Conservation (phyloP, 92 coral and sea anemone genomes). For the Porites rus region DNA sequence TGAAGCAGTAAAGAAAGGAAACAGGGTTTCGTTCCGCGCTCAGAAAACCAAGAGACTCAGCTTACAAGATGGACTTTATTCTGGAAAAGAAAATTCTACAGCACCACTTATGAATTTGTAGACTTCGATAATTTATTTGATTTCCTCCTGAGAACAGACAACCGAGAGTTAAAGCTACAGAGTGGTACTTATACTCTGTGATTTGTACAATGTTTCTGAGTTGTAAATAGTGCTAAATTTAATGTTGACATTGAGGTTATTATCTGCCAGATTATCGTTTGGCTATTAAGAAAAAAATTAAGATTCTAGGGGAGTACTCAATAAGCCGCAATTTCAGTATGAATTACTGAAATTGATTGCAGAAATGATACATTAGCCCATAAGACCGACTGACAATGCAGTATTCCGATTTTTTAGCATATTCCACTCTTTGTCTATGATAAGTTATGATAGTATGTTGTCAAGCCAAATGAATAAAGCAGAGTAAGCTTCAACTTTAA, state of each 20-base stretch:
- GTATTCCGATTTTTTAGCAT: too few species aligned
- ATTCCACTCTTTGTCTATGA: too few species aligned
- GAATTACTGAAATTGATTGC: too few species aligned
- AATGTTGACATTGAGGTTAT: neutral
- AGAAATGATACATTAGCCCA: too few species aligned
- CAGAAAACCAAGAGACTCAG: slow-evolving; percentile 36
- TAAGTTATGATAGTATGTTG: too few species aligned
- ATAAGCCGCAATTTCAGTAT: too few species aligned
- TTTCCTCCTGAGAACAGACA: neutral
- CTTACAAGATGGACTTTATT: slow-evolving; percentile 68
- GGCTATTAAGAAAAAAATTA: neutral
- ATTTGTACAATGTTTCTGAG: too few species aligned
- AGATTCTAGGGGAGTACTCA: neutral
- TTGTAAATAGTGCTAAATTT: too few species aligned
- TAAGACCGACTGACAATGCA: too few species aligned
- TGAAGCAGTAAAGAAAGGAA: slow-evolving; percentile 64
- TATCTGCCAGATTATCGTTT: neutral
- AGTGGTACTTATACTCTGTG: neutral
- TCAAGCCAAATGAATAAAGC: too few species aligned
- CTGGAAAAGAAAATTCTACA: slow-evolving; percentile 86
- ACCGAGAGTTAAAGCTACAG: too few species aligned
- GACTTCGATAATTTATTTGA: neutral
- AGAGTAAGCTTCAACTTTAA: too few species aligned
- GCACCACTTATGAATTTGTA: slow-evolving; percentile 31
- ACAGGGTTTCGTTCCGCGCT: slow-evolving; percentile 57